A percentile compares a stretch with the other conserved stretches of the same genome.
phyloP scores from a whole-genome alignment of 1,140 invertebrate species.

The Leptinotarsa defecta region DNA sequence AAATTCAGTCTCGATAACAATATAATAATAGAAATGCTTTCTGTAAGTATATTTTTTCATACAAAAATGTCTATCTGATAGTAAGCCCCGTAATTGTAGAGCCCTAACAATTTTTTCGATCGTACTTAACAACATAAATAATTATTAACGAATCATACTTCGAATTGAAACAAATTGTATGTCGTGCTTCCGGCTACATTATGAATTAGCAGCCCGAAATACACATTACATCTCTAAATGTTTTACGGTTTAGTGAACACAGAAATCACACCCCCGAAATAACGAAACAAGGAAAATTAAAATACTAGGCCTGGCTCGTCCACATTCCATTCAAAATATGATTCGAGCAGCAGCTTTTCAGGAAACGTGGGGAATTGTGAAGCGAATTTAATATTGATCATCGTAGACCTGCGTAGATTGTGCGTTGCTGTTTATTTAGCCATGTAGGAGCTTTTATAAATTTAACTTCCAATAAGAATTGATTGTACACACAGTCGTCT shows the following conservation, averaged over 20 bases:
- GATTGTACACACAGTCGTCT: neutral
- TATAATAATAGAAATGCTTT: too few relatives aligned
- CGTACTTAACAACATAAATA: too few relatives aligned
- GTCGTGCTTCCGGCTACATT: neutral
- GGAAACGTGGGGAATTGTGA: neutral
- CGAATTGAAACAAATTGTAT: neutral
- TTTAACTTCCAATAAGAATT: neutral
- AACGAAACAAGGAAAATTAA: conserved; percentile 9
- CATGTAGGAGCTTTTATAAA: neutral
- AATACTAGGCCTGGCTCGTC: neutral
- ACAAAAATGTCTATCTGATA: too few relatives aligned
- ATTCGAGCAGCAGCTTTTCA: conserved; percentile 10
- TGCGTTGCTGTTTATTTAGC: neutral
- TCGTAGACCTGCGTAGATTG: neutral
- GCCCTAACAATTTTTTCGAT: too few relatives aligned
- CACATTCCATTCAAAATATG: neutral
- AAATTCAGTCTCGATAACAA: too few relatives aligned
- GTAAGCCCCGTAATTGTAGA: too few relatives aligned
- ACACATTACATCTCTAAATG: neutral
- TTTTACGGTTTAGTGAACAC: neutral
- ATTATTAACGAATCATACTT: too few relatives aligned
- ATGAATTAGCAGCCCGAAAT: neutral
- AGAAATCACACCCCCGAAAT: neutral
- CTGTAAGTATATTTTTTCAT: too few relatives aligned
- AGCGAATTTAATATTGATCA: neutral